phyloP scores from a whole-genome alignment of 2,888 invertebrate species.

The Calameuta idolon region DNA sequence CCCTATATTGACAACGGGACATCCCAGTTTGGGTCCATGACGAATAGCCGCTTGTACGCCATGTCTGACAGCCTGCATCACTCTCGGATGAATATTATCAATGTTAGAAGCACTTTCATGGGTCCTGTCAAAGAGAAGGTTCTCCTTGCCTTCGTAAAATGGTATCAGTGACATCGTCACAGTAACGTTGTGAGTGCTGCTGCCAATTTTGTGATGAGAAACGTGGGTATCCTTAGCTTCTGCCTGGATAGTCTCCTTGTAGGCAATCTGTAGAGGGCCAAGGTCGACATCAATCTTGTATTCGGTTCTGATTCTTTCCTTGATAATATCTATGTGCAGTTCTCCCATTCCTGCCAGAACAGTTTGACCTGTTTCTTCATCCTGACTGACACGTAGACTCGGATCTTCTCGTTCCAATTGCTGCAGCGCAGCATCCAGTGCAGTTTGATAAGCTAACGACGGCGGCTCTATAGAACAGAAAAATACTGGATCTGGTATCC shows the following conservation, averaged over 20 bases:
- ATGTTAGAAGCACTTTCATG: constrained; percentile 79
- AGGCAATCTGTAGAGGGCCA: constrained; percentile 92
- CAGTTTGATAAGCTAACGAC: constrained; percentile 78
- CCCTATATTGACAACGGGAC: constrained; percentile 83
- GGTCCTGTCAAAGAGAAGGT: constrained; percentile 73
- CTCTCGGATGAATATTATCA: constrained; percentile 74
- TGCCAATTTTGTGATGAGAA: constrained; percentile 76
- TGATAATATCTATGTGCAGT: constrained; percentile 93
- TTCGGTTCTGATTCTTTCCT: constrained; percentile 87
- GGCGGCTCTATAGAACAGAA: constrained; percentile 96
- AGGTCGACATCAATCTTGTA: constrained; percentile 92
- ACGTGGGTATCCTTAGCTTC: constrained; percentile 66
- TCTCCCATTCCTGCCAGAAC: constrained; percentile 97
- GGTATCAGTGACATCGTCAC: constrained; percentile 75
- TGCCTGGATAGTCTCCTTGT: constrained; percentile 79
- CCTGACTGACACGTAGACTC: constrained; percentile 80
- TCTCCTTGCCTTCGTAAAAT: constrained; percentile 55
- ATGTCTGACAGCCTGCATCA: constrained; percentile 77
- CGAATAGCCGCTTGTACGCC: constrained; percentile 79
- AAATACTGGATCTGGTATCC: constrained; percentile 94
- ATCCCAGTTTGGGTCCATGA: constrained; percentile 88
- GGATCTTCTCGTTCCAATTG: constrained; percentile 93
- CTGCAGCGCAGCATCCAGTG: constrained; percentile 83
- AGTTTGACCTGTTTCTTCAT: constrained; percentile 88
- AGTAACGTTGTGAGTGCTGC: constrained; percentile 72